Evolutionary conservation across 2,888 invertebrate species (phyloP).

Genomic region (Drosophila kokeensis): DNA sequence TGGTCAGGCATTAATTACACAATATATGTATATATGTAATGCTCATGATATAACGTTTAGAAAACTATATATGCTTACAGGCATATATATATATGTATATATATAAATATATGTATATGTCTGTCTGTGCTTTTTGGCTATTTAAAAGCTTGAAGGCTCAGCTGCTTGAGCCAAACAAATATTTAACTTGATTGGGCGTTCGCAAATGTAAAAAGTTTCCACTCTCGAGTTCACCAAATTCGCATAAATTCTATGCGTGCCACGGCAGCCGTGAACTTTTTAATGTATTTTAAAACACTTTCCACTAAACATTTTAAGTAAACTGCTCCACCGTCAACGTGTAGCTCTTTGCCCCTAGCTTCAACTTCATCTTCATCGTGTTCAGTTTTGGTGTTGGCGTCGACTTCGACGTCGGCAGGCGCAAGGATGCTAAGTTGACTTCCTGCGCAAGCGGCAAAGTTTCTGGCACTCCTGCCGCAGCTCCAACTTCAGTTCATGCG

Average conservation of each 20-base stretch:
- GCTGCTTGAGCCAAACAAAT: conserved; percentile 71
- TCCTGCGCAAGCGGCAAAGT: conserved; percentile 74
- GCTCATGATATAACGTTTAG: not conserved
- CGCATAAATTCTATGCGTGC: conserved; percentile 82
- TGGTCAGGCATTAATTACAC: conserved; percentile 48
- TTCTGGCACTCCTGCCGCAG: conserved; percentile 51
- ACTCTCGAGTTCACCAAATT: conserved; percentile 79
- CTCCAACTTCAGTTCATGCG: conserved; percentile 34
- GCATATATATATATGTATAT: conserved; percentile 1
- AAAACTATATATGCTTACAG: no score
- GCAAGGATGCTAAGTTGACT: conserved; percentile 71
- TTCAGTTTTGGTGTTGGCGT: not conserved
- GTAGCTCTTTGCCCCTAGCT: conserved; percentile 7
- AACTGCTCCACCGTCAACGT: conserved; percentile 57
- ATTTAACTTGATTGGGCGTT: conserved; percentile 78
- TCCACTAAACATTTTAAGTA: conserved; percentile 82
- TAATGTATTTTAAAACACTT: conserved; percentile 82
- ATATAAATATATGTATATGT: not conserved
- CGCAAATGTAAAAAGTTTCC: conserved; percentile 77
- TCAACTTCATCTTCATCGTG: conserved; percentile 17
- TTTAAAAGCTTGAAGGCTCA: conserved; percentile 58
- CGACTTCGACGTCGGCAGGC: conserved; percentile 30
- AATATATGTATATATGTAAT: not conserved
- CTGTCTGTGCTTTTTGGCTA: conserved; percentile 8
- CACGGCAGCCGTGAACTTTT: conserved; percentile 80